phyloP scores from a whole-genome alignment of 35 echinoderm and acorn worm genomes.

The Strongylocentrotus purpuratus region DNA sequence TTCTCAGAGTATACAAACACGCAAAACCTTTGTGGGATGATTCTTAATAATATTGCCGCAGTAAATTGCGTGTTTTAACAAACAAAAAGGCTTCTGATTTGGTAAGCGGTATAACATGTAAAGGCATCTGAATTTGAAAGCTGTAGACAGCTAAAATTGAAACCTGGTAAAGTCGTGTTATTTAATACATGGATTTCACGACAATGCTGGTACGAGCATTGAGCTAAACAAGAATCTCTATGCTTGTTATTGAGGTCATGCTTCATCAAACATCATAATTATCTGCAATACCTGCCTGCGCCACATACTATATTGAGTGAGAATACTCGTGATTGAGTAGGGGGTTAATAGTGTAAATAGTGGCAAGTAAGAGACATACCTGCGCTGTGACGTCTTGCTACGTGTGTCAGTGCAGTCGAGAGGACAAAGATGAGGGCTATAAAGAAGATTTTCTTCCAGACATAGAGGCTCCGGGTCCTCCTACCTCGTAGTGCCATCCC shows the following conservation, averaged over 20 bases:
- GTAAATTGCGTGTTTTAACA: background rate
- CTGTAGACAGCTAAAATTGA: background rate
- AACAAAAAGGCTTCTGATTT: background rate
- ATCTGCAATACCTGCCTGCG: background rate
- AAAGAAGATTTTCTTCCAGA: background rate
- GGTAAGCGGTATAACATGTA: background rate
- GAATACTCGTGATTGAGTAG: too few species aligned
- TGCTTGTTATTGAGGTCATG: background rate
- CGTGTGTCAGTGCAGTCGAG: background rate
- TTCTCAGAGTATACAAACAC: background rate
- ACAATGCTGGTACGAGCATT: background rate
- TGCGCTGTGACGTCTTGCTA: background rate
- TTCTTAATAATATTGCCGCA: background rate
- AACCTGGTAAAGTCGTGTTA: background rate
- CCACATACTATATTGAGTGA: background rate
- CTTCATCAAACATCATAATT: background rate
- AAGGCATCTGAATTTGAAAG: too few species aligned
- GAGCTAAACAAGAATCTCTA: background rate
- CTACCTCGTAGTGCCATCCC: constrained; percentile 17
- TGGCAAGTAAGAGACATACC: background rate
- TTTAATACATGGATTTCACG: background rate
- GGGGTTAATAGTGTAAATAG: background rate
- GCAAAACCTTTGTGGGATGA: background rate
- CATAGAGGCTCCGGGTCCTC: constrained; percentile 13
- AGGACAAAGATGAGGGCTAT: constrained; percentile 20